These are phyloP conservation scores for Lagria hirta DNA, from an alignment of 2,888 invertebrate genomes.

Conservation along the genomic window DNA sequence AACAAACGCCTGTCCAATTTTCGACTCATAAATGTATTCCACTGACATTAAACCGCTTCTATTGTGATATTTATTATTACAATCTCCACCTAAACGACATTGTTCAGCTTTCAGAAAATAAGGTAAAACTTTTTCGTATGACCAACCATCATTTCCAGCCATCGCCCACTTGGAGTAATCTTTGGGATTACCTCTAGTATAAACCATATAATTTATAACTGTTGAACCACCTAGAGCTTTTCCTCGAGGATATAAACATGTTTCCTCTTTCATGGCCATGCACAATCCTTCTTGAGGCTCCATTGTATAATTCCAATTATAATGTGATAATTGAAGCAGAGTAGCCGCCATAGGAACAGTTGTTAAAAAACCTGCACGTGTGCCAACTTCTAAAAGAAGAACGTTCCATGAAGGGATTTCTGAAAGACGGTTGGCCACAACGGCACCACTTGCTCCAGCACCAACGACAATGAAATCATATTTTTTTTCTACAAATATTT, in stretches of 20 bases:
- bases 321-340: conserved; percentile 55
- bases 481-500: no score
- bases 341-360: conserved; percentile 55
- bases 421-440: conserved; percentile 66
- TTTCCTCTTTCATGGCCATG: conserved; percentile 39
- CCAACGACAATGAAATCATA: conserved; percentile 74
- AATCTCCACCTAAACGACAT: no score
- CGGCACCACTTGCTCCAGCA: conserved; percentile 69
- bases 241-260: background rate
- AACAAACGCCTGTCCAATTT: conserved; percentile 60
- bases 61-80: conserved; percentile 47
- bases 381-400: conserved; percentile 69
- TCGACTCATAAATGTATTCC: no score
- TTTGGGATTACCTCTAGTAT: conserved; percentile 76
- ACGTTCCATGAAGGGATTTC: conserved; percentile 71
- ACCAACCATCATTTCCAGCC: conserved; percentile 22
- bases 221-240: conserved; percentile 72
- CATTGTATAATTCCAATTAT: conserved; percentile 59
- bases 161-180: conserved; percentile 60
- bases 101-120: conserved; percentile 23
- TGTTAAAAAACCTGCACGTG: conserved; percentile 49
- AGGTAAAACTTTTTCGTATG: conserved; percentile 17
- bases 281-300: conserved; percentile 56
- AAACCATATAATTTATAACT: conserved; percentile 81
- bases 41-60: conserved; percentile 39